These are phyloP conservation scores for Leptinotarsa undecemlineata DNA, from an alignment of 1,140 invertebrate species.

Conservation along the genomic window DNA sequence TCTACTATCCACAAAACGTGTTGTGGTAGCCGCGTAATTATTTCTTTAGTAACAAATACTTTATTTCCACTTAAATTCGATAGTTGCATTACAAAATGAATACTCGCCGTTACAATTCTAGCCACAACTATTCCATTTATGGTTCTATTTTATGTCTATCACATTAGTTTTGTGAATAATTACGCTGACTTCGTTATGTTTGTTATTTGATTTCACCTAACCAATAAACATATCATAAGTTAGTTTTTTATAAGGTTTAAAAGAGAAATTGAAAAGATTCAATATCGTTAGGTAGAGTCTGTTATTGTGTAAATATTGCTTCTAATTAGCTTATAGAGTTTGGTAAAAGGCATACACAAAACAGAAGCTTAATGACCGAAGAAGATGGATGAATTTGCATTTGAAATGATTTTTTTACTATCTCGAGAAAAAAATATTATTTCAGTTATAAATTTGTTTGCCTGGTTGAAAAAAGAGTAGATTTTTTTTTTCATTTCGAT, in stretches of 20 bases:
- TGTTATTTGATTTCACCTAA: neutral
- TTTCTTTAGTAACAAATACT: slow-evolving; percentile 31
- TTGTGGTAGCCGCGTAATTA: slow-evolving; percentile 33
- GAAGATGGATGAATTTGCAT: neutral
- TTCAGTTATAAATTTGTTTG: too few species aligned
- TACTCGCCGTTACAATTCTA: slow-evolving; percentile 19
- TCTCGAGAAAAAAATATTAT: too few species aligned
- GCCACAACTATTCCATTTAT: slow-evolving; percentile 27
- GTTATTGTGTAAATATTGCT: neutral
- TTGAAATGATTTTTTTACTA: neutral
- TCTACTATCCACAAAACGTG: slow-evolving; percentile 41
- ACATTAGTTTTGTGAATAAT: slow-evolving; percentile 1
- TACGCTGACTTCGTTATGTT: neutral
- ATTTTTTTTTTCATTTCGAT: too few species aligned
- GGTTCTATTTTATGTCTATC: neutral
- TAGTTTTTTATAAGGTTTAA: too few species aligned
- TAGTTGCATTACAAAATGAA: slow-evolving; percentile 21
- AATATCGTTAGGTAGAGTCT: neutral
- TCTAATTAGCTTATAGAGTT: neutral
- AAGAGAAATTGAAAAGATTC: neutral
- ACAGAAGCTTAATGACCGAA: neutral
- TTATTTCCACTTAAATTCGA: slow-evolving; percentile 18
- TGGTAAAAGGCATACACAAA: neutral
- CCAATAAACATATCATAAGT: too few species aligned
- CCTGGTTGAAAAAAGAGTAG: too few species aligned